Base-by-base conservation (phyloP, 2,888 invertebrate genomes). In the Argyresthia goedartella region DNA sequence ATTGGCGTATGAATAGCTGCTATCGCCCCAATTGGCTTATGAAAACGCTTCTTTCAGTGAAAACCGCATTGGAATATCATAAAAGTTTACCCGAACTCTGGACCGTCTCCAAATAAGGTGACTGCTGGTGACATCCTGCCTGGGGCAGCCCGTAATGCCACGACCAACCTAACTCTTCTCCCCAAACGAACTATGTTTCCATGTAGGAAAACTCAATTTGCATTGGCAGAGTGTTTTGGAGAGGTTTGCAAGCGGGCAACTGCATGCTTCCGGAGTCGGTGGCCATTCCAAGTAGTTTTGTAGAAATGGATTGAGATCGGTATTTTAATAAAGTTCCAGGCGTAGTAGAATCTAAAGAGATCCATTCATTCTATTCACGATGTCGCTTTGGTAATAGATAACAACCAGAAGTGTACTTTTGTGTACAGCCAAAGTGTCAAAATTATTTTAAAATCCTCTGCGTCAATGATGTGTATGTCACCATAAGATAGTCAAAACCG, bases 41-140 rank as follows among this genome's bases (percentile, higher is more conserved):
- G 36, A 48, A 63, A 60, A 60, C 63, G 62, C 62, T 65, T 65
- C 63, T 61, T 64, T 59, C 63, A 61, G 57, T 77, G 25, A 2
- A 68, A 76, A 79, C 80, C 79, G 71, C 79, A 85, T 80, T 76
- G 79, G 75, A 82, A 76, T 75, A 79, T 74, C 75, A 81, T 79
- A 79, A 81, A 84, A 85, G 76, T 84, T 81, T 69, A 67, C 65
- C 71, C 65, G 60, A 65, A 66, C 69, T 62, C 77, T 86, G 84
- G 85, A 81, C 68, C 69, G 66, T 67, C 64, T 81, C 85, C 85
- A 85, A 86, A 85, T 82, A 84, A 81, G 82, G 82, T 74, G 77
- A 78, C 73, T 80, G 81, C 73, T 72, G 76, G 71, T 76, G 75
- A 79, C 81, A 80, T 77, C 74, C 77, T 76, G 73, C 66, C 64